Base-by-base conservation (phyloP, 2,113 vertebrate genomes). In the Zosterops japonicus region DNA sequence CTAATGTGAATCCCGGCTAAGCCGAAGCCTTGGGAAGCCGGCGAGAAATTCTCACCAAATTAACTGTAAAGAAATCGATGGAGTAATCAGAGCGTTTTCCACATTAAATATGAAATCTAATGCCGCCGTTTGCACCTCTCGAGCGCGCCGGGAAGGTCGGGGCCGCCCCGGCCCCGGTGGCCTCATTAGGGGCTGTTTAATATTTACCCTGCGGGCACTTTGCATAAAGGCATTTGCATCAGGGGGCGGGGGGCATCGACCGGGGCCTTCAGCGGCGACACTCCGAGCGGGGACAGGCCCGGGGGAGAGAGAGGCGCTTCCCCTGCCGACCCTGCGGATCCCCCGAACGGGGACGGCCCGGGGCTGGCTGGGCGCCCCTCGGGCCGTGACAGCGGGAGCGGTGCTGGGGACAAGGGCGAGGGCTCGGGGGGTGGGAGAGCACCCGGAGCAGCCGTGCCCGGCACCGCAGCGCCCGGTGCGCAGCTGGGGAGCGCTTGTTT, bases 401-500 rank as follows among this genome's bases (percentile, higher is more conserved):
- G 28, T 9, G 44, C 76, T 50, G 14, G 46, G 41, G 41, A 6
- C 61, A 2, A 29, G 31, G 21, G 22, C 8, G 25, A 14, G 57
- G n/a, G 35, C 50, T 8, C 5, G 41, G 50, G 56, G 41, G 21
- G 36, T 10, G 27, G 23, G 22, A 61, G 12, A 31, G 6, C 71
- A 8, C 8, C n/a, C 27, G 23, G 46, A 7, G 29, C 50, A 3
- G 35, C 8, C 39, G 50, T 46, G 46, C 52, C 64, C 35, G 12
- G 31, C 31, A 3, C 55, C 6, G 63, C 64, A 57, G 47, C 24
- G 5, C 46, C 50, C 41, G 28, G 31, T 47, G 56, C 5, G 33
- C 41, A 22, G n/a, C 71, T 22, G 72, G 89, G 96, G 85, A 95
- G 93, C 90, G 33, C 39, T 95, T 98, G 98, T 98, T 98, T 98